phyloP scores from a whole-genome alignment of 2,797 vertebrate genomes.

The Podarcis lilfordi region DNA sequence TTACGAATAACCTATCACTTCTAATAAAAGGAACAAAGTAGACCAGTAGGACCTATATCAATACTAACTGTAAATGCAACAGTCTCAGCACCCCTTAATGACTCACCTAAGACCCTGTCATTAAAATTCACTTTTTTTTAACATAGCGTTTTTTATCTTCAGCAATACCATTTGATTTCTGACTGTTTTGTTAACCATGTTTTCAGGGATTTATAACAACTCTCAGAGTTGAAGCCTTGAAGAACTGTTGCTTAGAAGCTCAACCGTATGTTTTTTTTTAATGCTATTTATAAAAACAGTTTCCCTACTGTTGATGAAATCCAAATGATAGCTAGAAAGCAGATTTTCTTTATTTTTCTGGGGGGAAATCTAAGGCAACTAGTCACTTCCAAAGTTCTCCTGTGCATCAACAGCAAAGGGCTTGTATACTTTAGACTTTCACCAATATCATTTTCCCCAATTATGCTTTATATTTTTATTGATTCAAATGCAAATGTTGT shows the following conservation, averaged over 20 bases:
- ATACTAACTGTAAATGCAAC: background rate
- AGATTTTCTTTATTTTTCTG: background rate
- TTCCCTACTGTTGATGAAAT: background rate
- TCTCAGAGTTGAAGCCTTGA: background rate
- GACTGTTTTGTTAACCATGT: constrained; percentile 2
- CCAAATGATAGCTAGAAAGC: background rate
- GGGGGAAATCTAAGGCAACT: background rate
- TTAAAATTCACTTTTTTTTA: constrained; percentile 25
- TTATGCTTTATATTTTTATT: background rate
- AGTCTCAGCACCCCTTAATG: background rate
- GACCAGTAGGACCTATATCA: background rate
- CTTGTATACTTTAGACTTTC: background rate
- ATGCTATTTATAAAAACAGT: background rate
- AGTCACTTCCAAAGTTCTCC: background rate
- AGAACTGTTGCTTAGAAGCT: background rate
- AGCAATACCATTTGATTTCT: background rate
- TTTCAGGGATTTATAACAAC: background rate
- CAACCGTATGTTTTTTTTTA: constrained; percentile 3
- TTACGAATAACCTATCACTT: background rate
- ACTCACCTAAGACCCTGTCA: background rate
- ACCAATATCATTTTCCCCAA: background rate
- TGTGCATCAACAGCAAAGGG: background rate
- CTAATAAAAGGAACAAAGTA: background rate
- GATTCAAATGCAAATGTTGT: background rate
- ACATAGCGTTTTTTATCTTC: background rate